phyloP scores from a whole-genome alignment of 1,140 invertebrate genomes.

The Hyposmocoma kahamanoa region DNA sequence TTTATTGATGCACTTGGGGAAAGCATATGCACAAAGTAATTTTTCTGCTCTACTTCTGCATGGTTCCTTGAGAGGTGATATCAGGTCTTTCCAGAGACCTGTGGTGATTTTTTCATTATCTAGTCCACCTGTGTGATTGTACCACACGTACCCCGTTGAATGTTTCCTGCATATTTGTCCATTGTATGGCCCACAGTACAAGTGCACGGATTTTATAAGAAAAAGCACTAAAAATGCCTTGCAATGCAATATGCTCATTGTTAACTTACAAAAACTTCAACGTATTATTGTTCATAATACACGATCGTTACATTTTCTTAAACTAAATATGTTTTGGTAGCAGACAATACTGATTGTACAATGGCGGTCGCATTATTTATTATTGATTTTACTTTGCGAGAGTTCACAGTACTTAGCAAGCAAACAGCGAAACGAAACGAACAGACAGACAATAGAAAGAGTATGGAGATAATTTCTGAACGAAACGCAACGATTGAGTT shows the following conservation, averaged over 20 bases:
- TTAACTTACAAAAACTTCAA: slow-evolving; percentile 16
- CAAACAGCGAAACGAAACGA: too few relatives aligned
- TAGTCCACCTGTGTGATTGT: slow-evolving; percentile 84
- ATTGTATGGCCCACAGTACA: slow-evolving; percentile 89
- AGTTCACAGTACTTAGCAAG: too few relatives aligned
- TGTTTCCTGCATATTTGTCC: slow-evolving; percentile 91
- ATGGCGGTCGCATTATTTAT: slow-evolving; percentile 66
- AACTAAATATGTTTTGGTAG: slow-evolving; percentile 32
- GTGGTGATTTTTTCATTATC: slow-evolving; percentile 89
- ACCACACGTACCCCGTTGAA: slow-evolving; percentile 87
- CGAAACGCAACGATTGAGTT: too few relatives aligned
- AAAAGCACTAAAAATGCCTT: slow-evolving; percentile 40
- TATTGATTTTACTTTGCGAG: slow-evolving; percentile 57
- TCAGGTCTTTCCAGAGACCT: slow-evolving; percentile 89
- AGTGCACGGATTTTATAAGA: slow-evolving; percentile 55
- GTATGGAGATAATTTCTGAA: too few relatives aligned
- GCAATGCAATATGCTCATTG: slow-evolving; percentile 28
- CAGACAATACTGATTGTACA: slow-evolving; percentile 44
- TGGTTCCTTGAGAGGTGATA: slow-evolving; percentile 83
- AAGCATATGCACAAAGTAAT: slow-evolving; percentile 93
- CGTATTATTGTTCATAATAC: slow-evolving; percentile 20
- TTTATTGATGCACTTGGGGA: slow-evolving; percentile 87
- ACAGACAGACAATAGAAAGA: too few relatives aligned
- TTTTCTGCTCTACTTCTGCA: slow-evolving; percentile 91
- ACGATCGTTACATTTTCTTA: slow-evolving; percentile 51